Conservation (phyloP, 2,888 invertebrate genomes). For the Caradrina kadenii region DNA sequence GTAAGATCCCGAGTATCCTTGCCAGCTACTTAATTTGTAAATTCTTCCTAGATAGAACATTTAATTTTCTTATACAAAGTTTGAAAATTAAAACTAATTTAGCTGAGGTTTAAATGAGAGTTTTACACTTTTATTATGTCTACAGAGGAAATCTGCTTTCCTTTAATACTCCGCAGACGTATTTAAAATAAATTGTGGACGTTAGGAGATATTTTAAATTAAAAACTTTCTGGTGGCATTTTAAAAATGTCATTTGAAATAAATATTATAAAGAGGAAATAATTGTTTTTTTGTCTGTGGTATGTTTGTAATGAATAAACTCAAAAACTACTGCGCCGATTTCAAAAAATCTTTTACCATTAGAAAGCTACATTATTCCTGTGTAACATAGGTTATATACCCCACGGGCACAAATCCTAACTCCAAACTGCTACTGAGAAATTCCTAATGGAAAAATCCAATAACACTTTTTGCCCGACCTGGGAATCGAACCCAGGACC, state of each 20-base stretch:
- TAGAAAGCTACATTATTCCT: too few relatives aligned
- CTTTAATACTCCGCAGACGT: conserved; percentile 12
- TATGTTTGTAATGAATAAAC: too few relatives aligned
- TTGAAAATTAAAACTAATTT: conserved; percentile 50
- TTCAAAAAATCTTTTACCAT: too few relatives aligned
- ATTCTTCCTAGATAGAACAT: conserved; percentile 28
- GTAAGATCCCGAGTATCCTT: conserved; percentile 19
- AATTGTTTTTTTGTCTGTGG: too few relatives aligned
- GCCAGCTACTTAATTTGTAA: conserved; percentile 37
- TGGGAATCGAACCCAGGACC: too few relatives aligned
- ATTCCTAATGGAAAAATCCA: too few relatives aligned
- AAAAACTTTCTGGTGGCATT: neutral
- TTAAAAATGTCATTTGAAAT: neutral
- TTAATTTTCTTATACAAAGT: conserved; percentile 39
- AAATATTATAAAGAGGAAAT: neutral
- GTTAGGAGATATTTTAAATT: neutral
- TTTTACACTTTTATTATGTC: conserved; percentile 38
- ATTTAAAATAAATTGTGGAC: conserved; percentile 14
- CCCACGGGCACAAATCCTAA: too few relatives aligned
- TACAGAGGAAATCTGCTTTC: conserved; percentile 20
- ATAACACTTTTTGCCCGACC: too few relatives aligned
- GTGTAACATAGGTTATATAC: too few relatives aligned
- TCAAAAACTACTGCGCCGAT: too few relatives aligned
- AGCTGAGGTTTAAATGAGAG: conserved; percentile 38
- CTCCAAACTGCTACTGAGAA: too few relatives aligned